These are phyloP conservation scores for Aselliscus stoliczkanus DNA, from an alignment of 2,797 vertebrate genomes.

Conservation along the genomic window DNA sequence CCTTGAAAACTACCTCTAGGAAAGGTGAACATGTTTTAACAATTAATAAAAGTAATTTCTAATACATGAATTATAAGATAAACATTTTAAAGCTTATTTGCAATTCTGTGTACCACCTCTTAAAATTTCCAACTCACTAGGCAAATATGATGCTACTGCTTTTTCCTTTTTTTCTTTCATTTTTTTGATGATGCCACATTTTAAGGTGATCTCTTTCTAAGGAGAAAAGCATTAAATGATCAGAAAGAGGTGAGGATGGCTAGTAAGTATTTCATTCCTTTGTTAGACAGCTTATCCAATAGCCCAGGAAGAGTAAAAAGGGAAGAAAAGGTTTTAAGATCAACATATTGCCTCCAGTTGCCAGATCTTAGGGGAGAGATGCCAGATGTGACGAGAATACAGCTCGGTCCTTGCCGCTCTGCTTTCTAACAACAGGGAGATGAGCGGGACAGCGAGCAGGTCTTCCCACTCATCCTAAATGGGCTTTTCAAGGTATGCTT, in stretches of 20 bases:
- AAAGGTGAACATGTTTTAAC: not conserved
- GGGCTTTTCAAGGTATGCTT: not conserved
- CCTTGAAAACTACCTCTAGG: not conserved
- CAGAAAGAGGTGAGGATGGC: not conserved
- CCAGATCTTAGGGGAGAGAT: not conserved
- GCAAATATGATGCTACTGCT: not conserved
- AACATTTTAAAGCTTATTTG: conserved; percentile 7
- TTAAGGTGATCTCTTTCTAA: not conserved
- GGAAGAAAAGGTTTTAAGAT: not conserved
- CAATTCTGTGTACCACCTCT: not conserved
- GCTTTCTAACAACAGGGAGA: not conserved
- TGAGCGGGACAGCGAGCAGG: not conserved
- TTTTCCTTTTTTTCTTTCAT: not conserved
- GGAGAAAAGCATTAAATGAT: not conserved
- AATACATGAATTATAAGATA: not conserved
- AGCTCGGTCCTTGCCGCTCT: not conserved
- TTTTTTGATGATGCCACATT: not conserved
- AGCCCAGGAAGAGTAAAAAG: not conserved
- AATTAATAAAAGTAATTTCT: conserved; percentile 4
- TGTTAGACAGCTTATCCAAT: not conserved
- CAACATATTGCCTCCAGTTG: not conserved
- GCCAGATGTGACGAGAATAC: not conserved
- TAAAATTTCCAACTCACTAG: not conserved
- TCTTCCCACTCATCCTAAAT: not conserved
- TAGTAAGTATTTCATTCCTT: not conserved